Evolutionary conservation across 92 coral and sea anemone genomes (phyloP), one percentile per base, ranked within the genome.

Genomic region (Chrysogorgia sp.): DNA sequence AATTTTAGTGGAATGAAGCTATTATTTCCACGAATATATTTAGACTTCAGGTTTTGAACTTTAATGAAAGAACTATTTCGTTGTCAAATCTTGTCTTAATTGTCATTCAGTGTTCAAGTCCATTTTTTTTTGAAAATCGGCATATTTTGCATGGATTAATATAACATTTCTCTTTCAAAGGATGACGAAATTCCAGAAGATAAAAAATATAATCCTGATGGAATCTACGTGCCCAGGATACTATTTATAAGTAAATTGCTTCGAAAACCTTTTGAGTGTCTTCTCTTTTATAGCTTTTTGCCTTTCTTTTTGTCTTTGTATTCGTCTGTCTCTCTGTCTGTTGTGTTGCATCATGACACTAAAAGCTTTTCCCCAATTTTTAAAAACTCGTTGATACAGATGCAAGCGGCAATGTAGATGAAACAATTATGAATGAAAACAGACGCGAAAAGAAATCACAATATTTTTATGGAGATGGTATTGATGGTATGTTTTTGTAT

Each of bases 131-230:
- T 37, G 43, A 37, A 12, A 37, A 4, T 37, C 5, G 12, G 10
- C 10, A 4, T 37, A 37, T 37, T 37, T 37, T 10, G 25, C 40
- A n/a, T n/a, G n/a, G n/a, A n/a, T n/a, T n/a, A n/a, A n/a, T n/a
- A n/a, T n/a, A n/a, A n/a, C n/a, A n/a, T 2, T 17, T 4, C 19
- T 47, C 61, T 34, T 53, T 35, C 1, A 0, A 5, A 96, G 99
- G 99, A 96, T 40, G 99, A 96, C 19, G 92, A 96, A 62, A 92
- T 96, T n/a, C 99, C 99, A 4, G 82, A 83, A 20, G 90, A 89
- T 40, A 82, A 86, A 1, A 64, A 82, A 60, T 96, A 87, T 52
- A 92, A 89, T 64, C 34, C 82, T 9, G 99, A 96, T 49, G 99
- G 99, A 8, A 45, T 90, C 10, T 96, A 96, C 53, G 99, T 96